Evolutionary conservation across 2,888 invertebrate species (phyloP), one percentile per base, ranked within the genome.

Genomic region (Syritta pipiens): DNA sequence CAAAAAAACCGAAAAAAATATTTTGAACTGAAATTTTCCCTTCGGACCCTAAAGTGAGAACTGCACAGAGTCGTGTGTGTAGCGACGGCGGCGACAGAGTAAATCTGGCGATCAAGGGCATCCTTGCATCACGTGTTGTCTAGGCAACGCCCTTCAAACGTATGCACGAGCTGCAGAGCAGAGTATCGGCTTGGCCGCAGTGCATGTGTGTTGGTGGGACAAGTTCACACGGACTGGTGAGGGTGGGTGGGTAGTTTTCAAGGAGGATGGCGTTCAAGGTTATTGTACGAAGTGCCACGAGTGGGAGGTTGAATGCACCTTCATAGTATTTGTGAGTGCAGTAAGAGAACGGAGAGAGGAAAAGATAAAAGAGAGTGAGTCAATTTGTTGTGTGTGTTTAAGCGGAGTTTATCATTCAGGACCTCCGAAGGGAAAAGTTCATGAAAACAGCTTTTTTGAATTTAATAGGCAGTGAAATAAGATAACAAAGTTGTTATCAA

Each of bases 131-230:
- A 79, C 60, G 63, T 71, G 75, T 82, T 81, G 82, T 77, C 81
- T 81, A 82, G 77, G 81, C 67, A 75, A 82, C 81, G 81, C 77
- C 82, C 82, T 81, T 77, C 63, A 74, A 44, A 71, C n/a, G 71
- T 35, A 20, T 71, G 65, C 71, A 46, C 10, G 30, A 46, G 57
- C 17, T 46, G 44, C 17, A 22, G 42, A 26, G 48, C 24, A 12
- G 7, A 20, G 40, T 42, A 35, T 32, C 51, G 59, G n/a, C n/a
- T 69, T 72, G 46, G 12, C 46, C 46, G 30, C 4, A 37, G 30
- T 57, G 65, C 65, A 49, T 42, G 6, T 62, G 69, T 62, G 24
- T 44, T 62, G 53, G 42, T 42, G 51, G 17, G 1, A 30, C 48
- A 60, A 69, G 60, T 68, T 75, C 55, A 55, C 51, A 51, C 62